Conservation (phyloP, 2,797 vertebrate genomes). For the Hypotaenidia okinawae region DNA sequence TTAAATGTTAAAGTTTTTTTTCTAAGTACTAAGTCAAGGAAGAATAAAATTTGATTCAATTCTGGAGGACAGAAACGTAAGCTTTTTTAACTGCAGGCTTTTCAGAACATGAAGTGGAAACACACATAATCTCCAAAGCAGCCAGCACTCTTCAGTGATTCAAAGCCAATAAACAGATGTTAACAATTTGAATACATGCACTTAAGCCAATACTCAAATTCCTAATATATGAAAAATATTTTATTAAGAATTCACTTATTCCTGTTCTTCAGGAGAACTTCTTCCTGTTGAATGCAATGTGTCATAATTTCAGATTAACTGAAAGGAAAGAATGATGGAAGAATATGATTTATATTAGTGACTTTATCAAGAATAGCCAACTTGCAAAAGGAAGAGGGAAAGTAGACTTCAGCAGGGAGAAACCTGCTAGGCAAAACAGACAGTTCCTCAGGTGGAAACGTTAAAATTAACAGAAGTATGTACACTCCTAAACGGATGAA, state of each 20-base stretch:
- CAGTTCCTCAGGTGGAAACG: not conserved
- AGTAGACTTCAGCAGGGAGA: not conserved
- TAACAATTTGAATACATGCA: not conserved
- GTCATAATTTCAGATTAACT: not conserved
- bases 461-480: not conserved
- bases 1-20: not conserved
- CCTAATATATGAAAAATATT: not conserved
- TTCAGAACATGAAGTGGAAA: not conserved
- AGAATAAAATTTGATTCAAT: not conserved
- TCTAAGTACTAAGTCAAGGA: not conserved
- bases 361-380: not conserved
- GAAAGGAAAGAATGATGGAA: not conserved
- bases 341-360: not conserved
- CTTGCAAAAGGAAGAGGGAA: not conserved
- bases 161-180: not conserved
- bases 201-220: not conserved
- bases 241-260: not conserved
- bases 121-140: not conserved
- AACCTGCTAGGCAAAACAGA: not conserved
- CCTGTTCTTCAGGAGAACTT: not conserved
- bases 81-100: not conserved
- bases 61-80: not conserved
- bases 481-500: not conserved
- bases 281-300: rapidly evolving
- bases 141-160: not conserved